phyloP scores from a whole-genome alignment of 2,888 invertebrate species.

The Corythucha ciliata region DNA sequence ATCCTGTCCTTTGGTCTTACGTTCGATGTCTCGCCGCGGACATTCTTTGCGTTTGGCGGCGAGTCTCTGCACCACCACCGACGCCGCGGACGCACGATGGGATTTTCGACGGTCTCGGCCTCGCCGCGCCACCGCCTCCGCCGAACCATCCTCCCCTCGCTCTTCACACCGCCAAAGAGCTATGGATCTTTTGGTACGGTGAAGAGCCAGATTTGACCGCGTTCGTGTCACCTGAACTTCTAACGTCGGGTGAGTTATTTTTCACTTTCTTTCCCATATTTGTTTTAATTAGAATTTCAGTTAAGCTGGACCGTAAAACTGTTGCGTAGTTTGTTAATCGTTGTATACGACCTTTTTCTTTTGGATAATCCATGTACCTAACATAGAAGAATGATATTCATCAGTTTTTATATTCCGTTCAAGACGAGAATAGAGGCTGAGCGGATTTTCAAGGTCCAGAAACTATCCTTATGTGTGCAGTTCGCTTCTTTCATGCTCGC shows the following conservation, averaged over 20 bases:
- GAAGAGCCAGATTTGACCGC: constrained; percentile 86
- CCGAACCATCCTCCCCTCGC: constrained; percentile 57
- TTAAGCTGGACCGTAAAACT: too few species aligned
- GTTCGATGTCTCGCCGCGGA: constrained; percentile 86
- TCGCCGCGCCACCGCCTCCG: constrained; percentile 44
- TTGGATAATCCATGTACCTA: too few species aligned
- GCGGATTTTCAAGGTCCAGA: too few species aligned
- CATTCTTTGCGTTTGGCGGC: constrained; percentile 96
- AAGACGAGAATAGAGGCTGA: too few species aligned
- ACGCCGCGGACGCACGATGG: constrained; percentile 31
- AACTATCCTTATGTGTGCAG: too few species aligned
- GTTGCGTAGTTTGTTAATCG: too few species aligned
- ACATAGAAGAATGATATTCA: too few species aligned
- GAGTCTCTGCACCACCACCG: constrained; percentile 55
- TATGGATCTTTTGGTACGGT: constrained; percentile 99
- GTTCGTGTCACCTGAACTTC: constrained; percentile 74
- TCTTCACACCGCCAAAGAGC: constrained; percentile 83
- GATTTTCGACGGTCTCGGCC: constrained; percentile 33
- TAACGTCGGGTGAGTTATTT: constrained; percentile 67
- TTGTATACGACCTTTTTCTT: too few species aligned
- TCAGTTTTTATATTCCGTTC: too few species aligned
- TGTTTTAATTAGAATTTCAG: too few species aligned
- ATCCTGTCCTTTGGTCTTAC: constrained; percentile 84
- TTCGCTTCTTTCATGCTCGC: too few species aligned
- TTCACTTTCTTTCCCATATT: too few species aligned